phyloP scores from a whole-genome alignment of 2,888 invertebrate species.

The Petrophora chlorosata region DNA sequence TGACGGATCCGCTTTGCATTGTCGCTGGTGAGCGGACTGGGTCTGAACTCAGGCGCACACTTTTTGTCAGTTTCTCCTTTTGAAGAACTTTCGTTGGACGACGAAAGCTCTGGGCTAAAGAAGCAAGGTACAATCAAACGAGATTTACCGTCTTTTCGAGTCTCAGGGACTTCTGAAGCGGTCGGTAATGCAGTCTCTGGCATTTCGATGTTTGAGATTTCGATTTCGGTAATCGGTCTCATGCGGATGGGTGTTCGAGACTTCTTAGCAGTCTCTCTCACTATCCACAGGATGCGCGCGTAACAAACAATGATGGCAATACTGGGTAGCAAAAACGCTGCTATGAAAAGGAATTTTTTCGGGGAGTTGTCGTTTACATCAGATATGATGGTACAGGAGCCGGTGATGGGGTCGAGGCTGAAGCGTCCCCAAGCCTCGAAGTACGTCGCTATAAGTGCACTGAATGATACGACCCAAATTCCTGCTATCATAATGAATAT shows the following conservation, averaged over 20 bases:
- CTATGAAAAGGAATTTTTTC: conserved; percentile 91
- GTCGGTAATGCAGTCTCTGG: conserved; percentile 42
- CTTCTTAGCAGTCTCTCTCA: conserved; percentile 86
- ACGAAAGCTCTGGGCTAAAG: conserved; percentile 56
- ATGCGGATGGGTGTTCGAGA: conserved; percentile 67
- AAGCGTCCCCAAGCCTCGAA: conserved; percentile 91
- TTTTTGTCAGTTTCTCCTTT: conserved; percentile 62
- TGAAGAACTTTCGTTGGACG: conserved; percentile 43
- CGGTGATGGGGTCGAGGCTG: conserved; percentile 88
- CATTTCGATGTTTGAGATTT: conserved; percentile 57
- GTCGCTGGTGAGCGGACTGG: conserved; percentile 46
- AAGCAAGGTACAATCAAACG: conserved; percentile 40
- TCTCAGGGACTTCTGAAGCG: conserved; percentile 27
- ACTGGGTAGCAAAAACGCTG: conserved; percentile 93
- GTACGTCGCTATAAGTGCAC: conserved; percentile 88
- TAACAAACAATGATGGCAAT: conserved; percentile 92
- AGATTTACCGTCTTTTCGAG: conserved; percentile 22
- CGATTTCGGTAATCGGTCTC: conserved; percentile 49
- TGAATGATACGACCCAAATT: conserved; percentile 89
- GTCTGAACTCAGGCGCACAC: conserved; percentile 48
- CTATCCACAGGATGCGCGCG: conserved; percentile 91
- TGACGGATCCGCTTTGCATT: conserved; percentile 48
- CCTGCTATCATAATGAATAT: conserved; percentile 88
- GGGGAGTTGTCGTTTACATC: conserved; percentile 87
- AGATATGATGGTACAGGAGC: conserved; percentile 91